A percentile compares a stretch with the other conserved stretches of the same genome.
phyloP scores from a whole-genome alignment of 1,140 invertebrate species.

The Drosophila quadrilineata region DNA sequence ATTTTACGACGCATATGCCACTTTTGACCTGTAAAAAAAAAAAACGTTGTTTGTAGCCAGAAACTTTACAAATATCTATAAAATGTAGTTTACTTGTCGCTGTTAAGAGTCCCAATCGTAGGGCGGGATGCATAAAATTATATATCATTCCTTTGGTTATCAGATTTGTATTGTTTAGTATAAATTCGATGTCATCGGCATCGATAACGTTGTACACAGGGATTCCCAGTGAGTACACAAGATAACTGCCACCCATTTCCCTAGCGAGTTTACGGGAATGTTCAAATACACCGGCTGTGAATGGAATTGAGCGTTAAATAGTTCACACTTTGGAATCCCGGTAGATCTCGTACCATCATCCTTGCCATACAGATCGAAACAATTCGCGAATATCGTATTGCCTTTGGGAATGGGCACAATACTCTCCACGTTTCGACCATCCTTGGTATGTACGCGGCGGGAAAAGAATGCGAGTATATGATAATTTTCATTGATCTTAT shows the following conservation, averaged over 20 bases:
- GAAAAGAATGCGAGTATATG: conserved; percentile 36
- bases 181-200: conserved; percentile 47
- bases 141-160: conserved; percentile 68
- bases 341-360: conserved; percentile 35
- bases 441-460: conserved; percentile 30
- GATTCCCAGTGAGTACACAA: conserved; percentile 42
- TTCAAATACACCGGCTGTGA: conserved; percentile 39
- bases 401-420: conserved; percentile 29
- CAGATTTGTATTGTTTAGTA: conserved; percentile 54
- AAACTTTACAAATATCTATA: not conserved
- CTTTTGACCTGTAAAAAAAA: conserved; percentile 82
- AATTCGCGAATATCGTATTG: conserved; percentile 42
- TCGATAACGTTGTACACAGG: conserved; percentile 60
- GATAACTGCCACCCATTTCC: conserved; percentile 44
- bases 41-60: not conserved
- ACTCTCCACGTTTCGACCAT: conserved; percentile 32
- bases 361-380: conserved; percentile 47
- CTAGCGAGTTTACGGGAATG: conserved; percentile 9
- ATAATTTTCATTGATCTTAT: conserved; percentile 50
- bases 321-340: too few species aligned
- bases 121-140: conserved; percentile 85
- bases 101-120: conserved; percentile 85
- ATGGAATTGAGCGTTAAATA: not conserved
- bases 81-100: conserved; percentile 82
- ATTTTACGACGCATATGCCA: conserved; percentile 91